Base-by-base conservation (phyloP, 2,113 vertebrate species). In the Semicossyphus pulcher region DNA sequence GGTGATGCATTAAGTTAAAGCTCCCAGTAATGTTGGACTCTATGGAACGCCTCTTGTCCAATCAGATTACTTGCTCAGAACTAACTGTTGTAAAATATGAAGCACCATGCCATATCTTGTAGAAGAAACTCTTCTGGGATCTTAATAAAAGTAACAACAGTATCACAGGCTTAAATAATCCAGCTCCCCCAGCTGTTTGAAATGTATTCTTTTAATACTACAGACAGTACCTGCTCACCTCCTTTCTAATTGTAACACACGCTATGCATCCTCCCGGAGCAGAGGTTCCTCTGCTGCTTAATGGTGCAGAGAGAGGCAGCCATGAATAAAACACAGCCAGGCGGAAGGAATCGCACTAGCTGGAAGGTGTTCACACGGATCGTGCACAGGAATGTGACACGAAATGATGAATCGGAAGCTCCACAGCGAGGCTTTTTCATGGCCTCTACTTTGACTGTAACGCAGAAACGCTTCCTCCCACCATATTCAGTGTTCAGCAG, bases 321-420 rank as follows among this genome's bases (percentile, higher is more conserved):
- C 77, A 77, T 84, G 88, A 91, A 83, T 87, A 76, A 86, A 88
- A 69, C 81, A 82, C 89, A 86, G 74, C 60, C 76, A 69, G 73
- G 85, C 82, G 74, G 85, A 89, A 90, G 78, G 60, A 85, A 86
- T 82, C n/a, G 34, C 57, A 32, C 59, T 78, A 4, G 52, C 73
- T 88, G 61, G 76, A 81, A 90, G 82, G 84, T 91, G 80, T 86
- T 87, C 83, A 71, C 80, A 85, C 45, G 51, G 72, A 53, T 67
- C 10, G 34, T 67, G 76, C 74, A 81, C 86, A 86, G 77, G 82
- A 90, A 88, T 89, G 86, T 73, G 77, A 76, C 85, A 82, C 51
- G 75, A 74, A 83, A 78, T 78, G 81, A 86, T 84, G 80, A 81
- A 84, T 78, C 39, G 25, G 61, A 84, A 76, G 60, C 72, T 62